Base-by-base conservation (phyloP, 2,888 invertebrate species). In the Pilophorus perplexus region DNA sequence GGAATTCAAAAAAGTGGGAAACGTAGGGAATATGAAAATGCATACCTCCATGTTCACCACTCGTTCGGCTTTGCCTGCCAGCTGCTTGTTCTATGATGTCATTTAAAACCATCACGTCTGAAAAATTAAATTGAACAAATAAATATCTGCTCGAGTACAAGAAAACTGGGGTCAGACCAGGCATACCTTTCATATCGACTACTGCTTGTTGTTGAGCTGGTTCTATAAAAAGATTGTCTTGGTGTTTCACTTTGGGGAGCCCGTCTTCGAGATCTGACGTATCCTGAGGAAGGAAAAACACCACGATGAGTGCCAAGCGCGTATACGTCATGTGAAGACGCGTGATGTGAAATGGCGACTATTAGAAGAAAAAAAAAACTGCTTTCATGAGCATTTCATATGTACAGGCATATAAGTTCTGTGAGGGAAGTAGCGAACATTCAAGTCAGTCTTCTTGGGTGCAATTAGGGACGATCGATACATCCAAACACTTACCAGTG, bases 41-140 rank as follows among this genome's bases (percentile, higher is more conserved):
- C 59, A 59, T 88, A 92, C 91, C 91, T 85, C 89, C 90, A 78
- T 89, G 89, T 72, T 92, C 92, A 27, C 65, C 70, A 76, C 90
- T 89, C 68, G 87, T 85, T 76, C 88, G 83, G 80, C 91, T 91
- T 76, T 90, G 90, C 77, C 90, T 84, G 73, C 91, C 90, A 68
- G 94, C 90, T 67, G 90, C 95, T 82, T 95, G 95, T 78, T 96
- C 94, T 74, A 96, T 93, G 75, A 97, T 93, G 78, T 96, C 94
- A 78, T 93, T 95, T 75, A 96, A 82, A 74, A 95, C 95, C 93
- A 95, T 93, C 70, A 96, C 94, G 83, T 97, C 96, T 96, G 82
- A 62, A 82, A 79, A 65, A 71, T 57, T 79, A 70, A 12, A 16
- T n/a, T 20, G 40, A 46, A 57, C 55, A 18, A 55, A 37, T 33